A percentile compares a stretch with the other conserved stretches of the same genome.
Evolutionary conservation across 1,140 invertebrate genomes (phyloP).

Genomic region (Drosophila takahashii): DNA sequence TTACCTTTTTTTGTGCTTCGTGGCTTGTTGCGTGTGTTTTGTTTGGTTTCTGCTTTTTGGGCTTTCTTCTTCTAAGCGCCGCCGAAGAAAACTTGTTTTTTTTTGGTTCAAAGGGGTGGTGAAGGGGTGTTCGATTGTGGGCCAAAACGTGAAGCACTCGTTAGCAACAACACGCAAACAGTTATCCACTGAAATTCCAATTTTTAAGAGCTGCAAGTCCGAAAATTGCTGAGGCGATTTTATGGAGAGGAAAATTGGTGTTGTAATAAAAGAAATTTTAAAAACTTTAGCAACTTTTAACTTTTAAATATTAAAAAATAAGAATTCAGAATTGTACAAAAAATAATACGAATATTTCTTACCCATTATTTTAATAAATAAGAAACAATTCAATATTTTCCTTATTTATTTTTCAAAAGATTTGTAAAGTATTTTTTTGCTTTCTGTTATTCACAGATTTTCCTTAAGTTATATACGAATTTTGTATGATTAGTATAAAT

Average conservation of each 20-base stretch:
- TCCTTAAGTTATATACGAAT: no score
- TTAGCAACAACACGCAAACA: slow-evolving; percentile 53
- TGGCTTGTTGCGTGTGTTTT: slow-evolving; percentile 57
- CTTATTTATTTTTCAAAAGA: background rate
- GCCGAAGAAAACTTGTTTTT: slow-evolving; percentile 53
- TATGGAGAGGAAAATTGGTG: no score
- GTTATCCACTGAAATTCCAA: slow-evolving; percentile 32
- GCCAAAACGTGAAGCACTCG: slow-evolving; percentile 45
- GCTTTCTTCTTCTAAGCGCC: slow-evolving; percentile 60
- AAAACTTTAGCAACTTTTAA: no score
- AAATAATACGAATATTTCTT: no score
- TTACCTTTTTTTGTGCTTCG: slow-evolving; percentile 74
- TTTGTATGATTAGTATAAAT: no score
- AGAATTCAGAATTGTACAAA: no score
- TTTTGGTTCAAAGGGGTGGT: slow-evolving; percentile 21
- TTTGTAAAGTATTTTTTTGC: background rate
- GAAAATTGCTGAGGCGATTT: slow-evolving; percentile 20
- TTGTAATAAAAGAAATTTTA: no score
- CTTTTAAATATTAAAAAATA: no score
- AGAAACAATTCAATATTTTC: no score
- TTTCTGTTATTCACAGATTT: no score
- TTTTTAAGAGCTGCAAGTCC: slow-evolving; percentile 10
- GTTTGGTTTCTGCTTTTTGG: slow-evolving; percentile 46
- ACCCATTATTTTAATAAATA: no score
- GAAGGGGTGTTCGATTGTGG: slow-evolving; percentile 10